Conservation (phyloP, 2,888 invertebrate species). For the Amphiduros pacificus region DNA sequence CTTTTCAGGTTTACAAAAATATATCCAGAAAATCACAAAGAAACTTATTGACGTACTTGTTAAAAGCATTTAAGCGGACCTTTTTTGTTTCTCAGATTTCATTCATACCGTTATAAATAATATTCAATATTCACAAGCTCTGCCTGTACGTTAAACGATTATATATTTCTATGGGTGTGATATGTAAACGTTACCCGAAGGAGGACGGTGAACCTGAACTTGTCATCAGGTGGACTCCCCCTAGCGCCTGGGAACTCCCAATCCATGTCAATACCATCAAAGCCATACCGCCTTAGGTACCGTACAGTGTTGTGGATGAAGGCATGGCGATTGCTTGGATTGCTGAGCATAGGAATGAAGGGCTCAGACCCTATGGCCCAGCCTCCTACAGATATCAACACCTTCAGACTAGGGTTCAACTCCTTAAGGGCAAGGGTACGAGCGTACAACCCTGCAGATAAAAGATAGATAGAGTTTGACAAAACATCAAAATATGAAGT, state of each 20-base stretch:
- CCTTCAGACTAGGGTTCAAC: conserved; percentile 73
- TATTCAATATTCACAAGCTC: no score
- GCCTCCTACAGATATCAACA: conserved; percentile 83
- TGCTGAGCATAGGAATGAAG: conserved; percentile 35
- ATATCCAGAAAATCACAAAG: no score
- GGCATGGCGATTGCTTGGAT: conserved; percentile 19
- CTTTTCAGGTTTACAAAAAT: no score
- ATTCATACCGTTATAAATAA: no score
- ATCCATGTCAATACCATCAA: conserved; percentile 84
- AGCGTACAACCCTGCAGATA: conserved; percentile 66
- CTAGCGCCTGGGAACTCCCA: conserved; percentile 81
- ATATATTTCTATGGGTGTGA: no score
- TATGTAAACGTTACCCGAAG: conserved; percentile 38
- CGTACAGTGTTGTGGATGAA: conserved; percentile 1
- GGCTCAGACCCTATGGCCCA: conserved; percentile 69
- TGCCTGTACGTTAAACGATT: no score
- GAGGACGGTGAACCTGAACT: conserved; percentile 36
- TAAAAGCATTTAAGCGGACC: no score
- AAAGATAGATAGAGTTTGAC: no score
- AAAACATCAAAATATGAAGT: no score
- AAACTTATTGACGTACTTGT: no score
- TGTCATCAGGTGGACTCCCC: conserved; percentile 43
- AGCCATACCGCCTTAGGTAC: conserved; percentile 54
- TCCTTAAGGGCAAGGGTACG: conserved; percentile 72
- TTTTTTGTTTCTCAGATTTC: no score